A percentile compares a stretch with the other conserved stretches of the same genome.
These are phyloP conservation scores for Gari tellinella DNA, from an alignment of 2,888 invertebrate genomes.

Conservation along the genomic window DNA sequence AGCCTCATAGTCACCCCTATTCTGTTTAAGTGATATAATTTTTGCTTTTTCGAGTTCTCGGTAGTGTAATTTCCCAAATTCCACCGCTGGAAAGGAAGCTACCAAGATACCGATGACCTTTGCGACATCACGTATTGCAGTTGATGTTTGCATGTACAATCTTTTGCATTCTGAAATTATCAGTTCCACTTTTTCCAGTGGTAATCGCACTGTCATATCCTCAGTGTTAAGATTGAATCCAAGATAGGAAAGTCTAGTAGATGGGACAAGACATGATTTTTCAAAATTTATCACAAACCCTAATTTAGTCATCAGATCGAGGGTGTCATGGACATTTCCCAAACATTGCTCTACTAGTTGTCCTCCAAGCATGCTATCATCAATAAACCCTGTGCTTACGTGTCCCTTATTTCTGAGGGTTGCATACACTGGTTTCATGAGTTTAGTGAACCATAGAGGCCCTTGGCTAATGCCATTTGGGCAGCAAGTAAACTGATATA, in stretches of 20 bases:
- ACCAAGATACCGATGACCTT: constrained; percentile 11
- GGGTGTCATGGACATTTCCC: too few relatives aligned
- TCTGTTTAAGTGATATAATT: constrained; percentile 1
- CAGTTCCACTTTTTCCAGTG: constrained; percentile 46
- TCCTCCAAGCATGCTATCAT: constrained; percentile 40
- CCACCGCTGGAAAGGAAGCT: constrained; percentile 15
- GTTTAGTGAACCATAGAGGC: too few relatives aligned
- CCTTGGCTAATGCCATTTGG: too few relatives aligned
- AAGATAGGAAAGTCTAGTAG: constrained; percentile 16
- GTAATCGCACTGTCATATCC: constrained; percentile 35
- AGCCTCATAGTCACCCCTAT: constrained; percentile 19
- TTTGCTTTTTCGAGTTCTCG: constrained; percentile 18
- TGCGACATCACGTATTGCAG: constrained; percentile 12
- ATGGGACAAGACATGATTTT: constrained; percentile 39
- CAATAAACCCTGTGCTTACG: too few relatives aligned
- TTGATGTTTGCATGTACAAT: too few relatives aligned
- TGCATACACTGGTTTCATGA: too few relatives aligned
- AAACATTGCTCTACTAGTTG: constrained; percentile 27
- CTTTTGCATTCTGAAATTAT: too few relatives aligned
- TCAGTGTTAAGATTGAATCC: constrained; percentile 47
- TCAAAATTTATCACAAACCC: constrained; percentile 36
- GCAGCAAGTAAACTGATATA: too few relatives aligned
- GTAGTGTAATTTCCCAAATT: constrained; percentile 21
- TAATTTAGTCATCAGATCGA: constrained; percentile 11
- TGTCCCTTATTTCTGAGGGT: too few relatives aligned